Evolutionary conservation across 1,140 invertebrate species (phyloP), one percentile per base, ranked within the genome.

Genomic region (Sycophila sp.): DNA sequence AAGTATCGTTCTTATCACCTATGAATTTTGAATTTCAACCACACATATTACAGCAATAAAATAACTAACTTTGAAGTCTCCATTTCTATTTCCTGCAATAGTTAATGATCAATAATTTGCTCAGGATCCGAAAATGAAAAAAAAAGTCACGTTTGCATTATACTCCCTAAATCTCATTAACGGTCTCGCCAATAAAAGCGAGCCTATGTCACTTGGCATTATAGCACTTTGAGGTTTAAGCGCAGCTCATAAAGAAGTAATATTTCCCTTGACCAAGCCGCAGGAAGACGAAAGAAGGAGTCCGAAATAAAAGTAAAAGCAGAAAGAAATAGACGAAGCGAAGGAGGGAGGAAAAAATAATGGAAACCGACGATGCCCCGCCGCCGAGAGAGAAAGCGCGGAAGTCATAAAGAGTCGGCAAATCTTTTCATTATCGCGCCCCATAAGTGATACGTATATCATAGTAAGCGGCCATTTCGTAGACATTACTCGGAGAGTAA

Each of bases 401-500:
- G 77, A 81, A 83, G 80, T 82, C 81, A 80, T 84, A 84, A 85
- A 84, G 79, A 79, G 78, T 70, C 75, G 77, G 81, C 80, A 83
- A 85, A 86, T 86, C 84, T 86, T 85, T 85, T 86, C 84, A 86
- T 86, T 86, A 86, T 85, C 81, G 77, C 76, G 69, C 75, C 73
- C 75, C 75, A 75, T 85, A 84, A 85, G 83, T 85, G 84, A 85
- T 86, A 84, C 83, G 79, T 86, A 85, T 84, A 86, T 86, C 82
- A 85, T 82, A 80, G 78, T 81, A 83, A 83, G 80, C 80, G 79
- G 76, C 81, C 77, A 81, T 85, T 85, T 80, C 80, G 74, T 74
- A 78, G 64, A 76, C 79, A 81, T 85, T 85, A 83, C 77, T 75
- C 66, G 64, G 28, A 49, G 75, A 78, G 60, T 78, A 75, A 71